Evolutionary conservation across 2,113 vertebrate genomes (phyloP).

Genomic region (Chrysochloris asiatica): DNA sequence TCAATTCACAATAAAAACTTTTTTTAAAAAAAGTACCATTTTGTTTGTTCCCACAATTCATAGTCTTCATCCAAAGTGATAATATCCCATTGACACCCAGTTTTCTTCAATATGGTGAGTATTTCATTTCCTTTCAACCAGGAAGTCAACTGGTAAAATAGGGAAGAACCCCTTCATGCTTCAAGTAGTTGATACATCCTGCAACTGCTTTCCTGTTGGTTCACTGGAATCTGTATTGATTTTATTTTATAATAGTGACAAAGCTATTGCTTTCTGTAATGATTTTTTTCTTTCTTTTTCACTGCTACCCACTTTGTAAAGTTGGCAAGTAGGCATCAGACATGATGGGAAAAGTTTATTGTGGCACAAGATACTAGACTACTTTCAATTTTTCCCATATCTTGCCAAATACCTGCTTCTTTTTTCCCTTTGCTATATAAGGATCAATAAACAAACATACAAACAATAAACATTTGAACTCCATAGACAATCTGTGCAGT

Average conservation of each 20-base stretch:
- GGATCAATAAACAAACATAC: neutral
- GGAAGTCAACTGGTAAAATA: conserved; percentile 4
- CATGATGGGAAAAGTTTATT: neutral
- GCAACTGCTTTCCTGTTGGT: neutral
- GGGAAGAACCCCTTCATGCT: neutral
- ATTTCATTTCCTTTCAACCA: conserved; percentile 22
- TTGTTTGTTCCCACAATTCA: neutral
- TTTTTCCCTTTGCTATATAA: neutral
- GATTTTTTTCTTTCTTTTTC: neutral
- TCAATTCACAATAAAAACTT: no score
- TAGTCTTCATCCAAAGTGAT: neutral
- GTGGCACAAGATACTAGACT: neutral
- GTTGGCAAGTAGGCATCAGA: neutral
- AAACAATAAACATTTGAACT: neutral
- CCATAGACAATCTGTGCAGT: neutral
- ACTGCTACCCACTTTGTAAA: conserved; percentile 35
- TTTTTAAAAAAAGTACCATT: conserved; percentile 17
- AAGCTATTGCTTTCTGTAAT: neutral
- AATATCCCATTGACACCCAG: neutral
- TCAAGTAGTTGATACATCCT: neutral
- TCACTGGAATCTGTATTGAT: neutral
- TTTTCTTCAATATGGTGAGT: neutral
- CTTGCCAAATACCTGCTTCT: neutral
- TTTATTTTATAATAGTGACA: neutral
- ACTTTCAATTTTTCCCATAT: neutral